Evolutionary conservation across 2,888 invertebrate genomes (phyloP).

Genomic region (Melitaea athalia): DNA sequence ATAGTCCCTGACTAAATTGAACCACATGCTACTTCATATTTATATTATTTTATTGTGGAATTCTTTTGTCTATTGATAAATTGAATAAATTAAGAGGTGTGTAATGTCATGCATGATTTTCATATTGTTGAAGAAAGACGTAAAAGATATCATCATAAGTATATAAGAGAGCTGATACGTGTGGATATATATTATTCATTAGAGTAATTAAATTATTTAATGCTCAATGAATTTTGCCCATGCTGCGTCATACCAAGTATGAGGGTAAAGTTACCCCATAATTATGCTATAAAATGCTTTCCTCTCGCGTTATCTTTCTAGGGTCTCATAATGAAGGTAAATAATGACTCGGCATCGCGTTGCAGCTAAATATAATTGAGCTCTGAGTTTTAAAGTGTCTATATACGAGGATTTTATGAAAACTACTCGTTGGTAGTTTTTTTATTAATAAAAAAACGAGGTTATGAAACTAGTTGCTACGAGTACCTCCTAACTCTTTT

Average conservation of each 20-base stretch:
- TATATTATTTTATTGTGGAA: no score
- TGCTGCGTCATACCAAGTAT: background rate
- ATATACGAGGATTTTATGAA: conserved; percentile 1
- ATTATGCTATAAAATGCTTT: conserved; percentile 30
- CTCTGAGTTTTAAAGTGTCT: conserved; percentile 1
- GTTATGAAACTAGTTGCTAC: background rate
- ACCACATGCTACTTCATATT: no score
- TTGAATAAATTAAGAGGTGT: no score
- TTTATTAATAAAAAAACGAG: background rate
- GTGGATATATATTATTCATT: background rate
- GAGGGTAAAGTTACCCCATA: conserved; percentile 28
- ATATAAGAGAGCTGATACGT: no score
- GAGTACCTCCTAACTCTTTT: no score
- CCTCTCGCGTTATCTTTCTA: conserved; percentile 23
- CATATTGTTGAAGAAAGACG: no score
- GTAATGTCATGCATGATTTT: no score
- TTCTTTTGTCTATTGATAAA: no score
- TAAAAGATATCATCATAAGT: no score
- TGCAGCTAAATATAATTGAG: conserved; percentile 18
- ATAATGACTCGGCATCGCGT: conserved; percentile 21
- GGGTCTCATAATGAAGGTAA: conserved; percentile 28
- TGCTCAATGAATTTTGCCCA: background rate
- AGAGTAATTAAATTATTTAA: background rate
- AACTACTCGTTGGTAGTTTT: background rate
- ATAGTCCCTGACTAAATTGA: no score